Base-by-base conservation (phyloP, 2,888 invertebrate species). In the Amiota mariae region DNA sequence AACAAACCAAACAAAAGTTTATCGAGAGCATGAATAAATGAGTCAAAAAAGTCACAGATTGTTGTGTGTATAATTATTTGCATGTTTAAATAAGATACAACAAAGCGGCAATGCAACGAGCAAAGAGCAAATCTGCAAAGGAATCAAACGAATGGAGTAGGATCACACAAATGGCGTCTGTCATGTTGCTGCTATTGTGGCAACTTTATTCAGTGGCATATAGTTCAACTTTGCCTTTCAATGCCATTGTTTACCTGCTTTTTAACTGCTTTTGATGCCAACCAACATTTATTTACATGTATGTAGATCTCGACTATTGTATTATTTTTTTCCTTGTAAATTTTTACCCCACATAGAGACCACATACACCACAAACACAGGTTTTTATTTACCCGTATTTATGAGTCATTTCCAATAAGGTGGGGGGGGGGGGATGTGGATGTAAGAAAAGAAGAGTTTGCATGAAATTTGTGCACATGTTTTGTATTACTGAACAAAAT, bases 11-110 rank as follows among this genome's bases (percentile, higher is more conserved):
- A 59, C 59, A 20, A 59, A 59, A 59, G 18, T 59, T 59, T 59
- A 12, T 20, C 59, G 59, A 20, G 20, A 18, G 11, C 20, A 59
- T 20, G 20, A 20, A 8, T 18, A 18, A 15, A 18, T 15, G 24
- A 36, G 67, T 36, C 36, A 20, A 24, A 68, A 68, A 68, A 68
- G 67, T 68, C 51, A 68, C 67, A 68, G 72, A 71, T 68, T 47
- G 47, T 73, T 36, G 71, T 74, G 70, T 73, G 36, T 73, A 75
- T 85, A 83, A 85, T 85, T 80, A 84, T 78, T 75, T 79, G 75
- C 82, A 77, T 72, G 77, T 71, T 36, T 64, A 77, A 82, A 83
- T 76, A 76, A 83, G 76, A 79, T 78, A 81, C 72, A 54, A n/a
- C 63, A 51, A 51, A 24, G 61, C 36, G 6, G 6, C 36, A 36